Base-by-base conservation (phyloP, 2,797 vertebrate genomes). In the Iguana delicatissima region DNA sequence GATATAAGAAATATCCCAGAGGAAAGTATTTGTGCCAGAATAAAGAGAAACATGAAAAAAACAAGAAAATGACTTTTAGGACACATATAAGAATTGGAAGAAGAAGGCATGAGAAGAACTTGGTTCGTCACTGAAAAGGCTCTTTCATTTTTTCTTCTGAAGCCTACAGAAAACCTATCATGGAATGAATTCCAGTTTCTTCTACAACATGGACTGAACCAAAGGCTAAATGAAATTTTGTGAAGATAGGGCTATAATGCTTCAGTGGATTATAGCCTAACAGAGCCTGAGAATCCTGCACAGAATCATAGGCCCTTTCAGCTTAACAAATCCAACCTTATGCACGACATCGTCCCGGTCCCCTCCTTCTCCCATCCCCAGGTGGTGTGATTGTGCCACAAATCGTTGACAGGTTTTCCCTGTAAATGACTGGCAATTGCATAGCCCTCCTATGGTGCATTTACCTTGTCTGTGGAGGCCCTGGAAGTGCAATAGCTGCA, bases 1-100 rank as follows among this genome's bases (percentile, higher is more conserved):
- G 4, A 0, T 89, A 38, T 89, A 84, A 87, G 91, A 82, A 84
- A 88, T 80, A 80, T 55, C 35, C 38, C 84, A 84, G 72, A 91
- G 85, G 67, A 85, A 90, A 92, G 69, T 1, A 0, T 16, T 87
- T 90, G 46, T 18, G 74, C 80, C 79, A 16, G 67, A 46, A 52
- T 20, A 50, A 35, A 76, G 32, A 35, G 16, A 57, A 79, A 35
- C 18, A 13, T 52, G 35, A 87, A 20, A 20, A 69, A 91, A 92
- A 80, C 24, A 46, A 38, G 1, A 83, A 46, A 85, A 52, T 64
- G 26, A 13, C 20, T 50, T 26, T 26, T 46, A 20, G 6, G 52
- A 67, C 50, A 80, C 22, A 84, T 55, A 69, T 6, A 67, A 7
- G 62, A 32, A 67, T 79, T 42, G 20, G 6, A 42, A 67, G 81